phyloP scores from a whole-genome alignment of 2,113 vertebrate genomes.

The Pandion haliaetus region DNA sequence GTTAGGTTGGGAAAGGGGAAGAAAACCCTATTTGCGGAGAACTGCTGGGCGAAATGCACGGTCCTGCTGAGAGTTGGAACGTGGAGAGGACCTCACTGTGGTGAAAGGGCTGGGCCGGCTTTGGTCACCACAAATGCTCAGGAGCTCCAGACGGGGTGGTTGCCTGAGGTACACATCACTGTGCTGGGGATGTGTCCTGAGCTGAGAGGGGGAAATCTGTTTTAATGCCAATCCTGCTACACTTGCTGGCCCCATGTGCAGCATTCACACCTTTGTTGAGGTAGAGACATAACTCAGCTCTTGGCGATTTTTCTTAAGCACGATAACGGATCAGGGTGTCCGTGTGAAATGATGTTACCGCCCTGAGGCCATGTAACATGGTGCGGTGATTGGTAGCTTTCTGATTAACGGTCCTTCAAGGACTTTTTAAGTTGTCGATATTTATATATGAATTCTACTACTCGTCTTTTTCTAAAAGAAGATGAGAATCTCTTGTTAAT shows the following conservation, averaged over 20 bases:
- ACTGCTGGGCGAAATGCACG: neutral
- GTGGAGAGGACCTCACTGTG: too few relatives aligned
- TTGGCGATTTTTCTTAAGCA: neutral
- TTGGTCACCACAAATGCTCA: neutral
- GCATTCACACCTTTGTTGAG: too few relatives aligned
- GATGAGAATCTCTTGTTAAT: neutral
- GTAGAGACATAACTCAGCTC: neutral
- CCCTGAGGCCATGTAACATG: too few relatives aligned
- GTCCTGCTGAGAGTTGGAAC: neutral
- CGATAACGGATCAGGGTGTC: neutral
- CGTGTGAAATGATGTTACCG: fast-evolving
- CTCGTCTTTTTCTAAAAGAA: neutral
- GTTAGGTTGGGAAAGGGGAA: neutral
- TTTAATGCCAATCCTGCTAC: neutral
- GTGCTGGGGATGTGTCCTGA: neutral
- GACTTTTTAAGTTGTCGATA: neutral
- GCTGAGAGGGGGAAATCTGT: neutral
- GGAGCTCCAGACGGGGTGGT: neutral
- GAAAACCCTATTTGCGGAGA: neutral
- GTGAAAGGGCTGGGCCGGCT: neutral
- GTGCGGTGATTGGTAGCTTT: neutral
- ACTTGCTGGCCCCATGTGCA: neutral
- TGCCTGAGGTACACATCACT: neutral
- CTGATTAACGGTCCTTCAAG: neutral
- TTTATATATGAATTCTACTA: too few relatives aligned